Conservation (phyloP, 2,888 invertebrate species). For the Anarsia innoxiella region DNA sequence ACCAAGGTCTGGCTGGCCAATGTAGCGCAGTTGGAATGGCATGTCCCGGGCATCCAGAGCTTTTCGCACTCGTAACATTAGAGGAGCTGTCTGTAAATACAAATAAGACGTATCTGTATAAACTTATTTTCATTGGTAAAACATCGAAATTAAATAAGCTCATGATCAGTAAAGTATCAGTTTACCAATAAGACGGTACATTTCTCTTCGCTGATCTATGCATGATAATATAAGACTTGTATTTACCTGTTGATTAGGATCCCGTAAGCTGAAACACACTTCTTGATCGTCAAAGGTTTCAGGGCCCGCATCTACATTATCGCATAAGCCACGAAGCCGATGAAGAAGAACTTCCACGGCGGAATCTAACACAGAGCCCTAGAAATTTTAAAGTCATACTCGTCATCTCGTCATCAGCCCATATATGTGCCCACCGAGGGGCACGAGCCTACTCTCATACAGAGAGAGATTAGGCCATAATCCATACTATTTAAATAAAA, state of each 20-base stretch:
- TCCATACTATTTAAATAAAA: conserved; percentile 8
- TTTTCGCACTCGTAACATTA: conserved; percentile 87
- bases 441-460: no score
- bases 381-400: no score
- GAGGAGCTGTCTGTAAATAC: conserved; percentile 69
- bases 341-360: conserved; percentile 94
- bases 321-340: conserved; percentile 92
- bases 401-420: no score
- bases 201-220: no score
- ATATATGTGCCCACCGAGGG: no score
- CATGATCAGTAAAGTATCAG: no score
- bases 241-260: conserved; percentile 74
- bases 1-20: conserved; percentile 92
- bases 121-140: no score
- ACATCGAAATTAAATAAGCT: no score
- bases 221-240: no score
- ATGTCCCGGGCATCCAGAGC: conserved; percentile 88
- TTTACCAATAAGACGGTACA: no score
- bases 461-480: no score
- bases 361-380: conserved; percentile 94
- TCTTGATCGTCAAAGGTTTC: conserved; percentile 96
- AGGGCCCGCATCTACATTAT: conserved; percentile 92
- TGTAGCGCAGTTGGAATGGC: conserved; percentile 92
- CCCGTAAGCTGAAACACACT: conserved; percentile 88
- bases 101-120: no score